phyloP scores from a whole-genome alignment of 1,140 invertebrate species.

The Harlomillsia oculata region DNA sequence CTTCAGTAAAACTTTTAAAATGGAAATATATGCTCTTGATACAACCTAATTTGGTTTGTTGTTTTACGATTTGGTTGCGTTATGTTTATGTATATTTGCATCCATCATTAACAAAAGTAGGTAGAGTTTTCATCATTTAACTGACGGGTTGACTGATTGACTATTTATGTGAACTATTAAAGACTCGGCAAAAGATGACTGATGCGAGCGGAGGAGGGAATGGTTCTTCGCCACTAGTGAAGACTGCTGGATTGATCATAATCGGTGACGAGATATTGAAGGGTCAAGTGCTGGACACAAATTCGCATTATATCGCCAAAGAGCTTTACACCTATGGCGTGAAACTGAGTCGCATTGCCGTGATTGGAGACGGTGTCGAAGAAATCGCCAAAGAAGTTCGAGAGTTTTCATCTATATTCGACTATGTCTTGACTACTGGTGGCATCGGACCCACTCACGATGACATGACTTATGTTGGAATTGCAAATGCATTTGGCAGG shows the following conservation, averaged over 20 bases:
- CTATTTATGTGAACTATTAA: slow-evolving; percentile 8
- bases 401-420: slow-evolving; percentile 51
- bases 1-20: too few species aligned
- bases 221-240: background rate
- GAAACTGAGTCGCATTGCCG: slow-evolving; percentile 57
- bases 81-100: too few species aligned
- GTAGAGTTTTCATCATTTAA: too few species aligned
- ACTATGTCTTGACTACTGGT: slow-evolving; percentile 64
- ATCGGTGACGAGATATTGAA: slow-evolving; percentile 81
- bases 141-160: background rate
- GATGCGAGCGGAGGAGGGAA: background rate
- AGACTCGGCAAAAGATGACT: slow-evolving; percentile 8
- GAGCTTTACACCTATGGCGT: slow-evolving; percentile 56
- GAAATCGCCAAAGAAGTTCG: slow-evolving; percentile 59
- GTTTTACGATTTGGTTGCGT: too few species aligned
- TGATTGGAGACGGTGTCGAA: slow-evolving; percentile 59
- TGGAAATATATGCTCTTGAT: too few species aligned
- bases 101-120: too few species aligned
- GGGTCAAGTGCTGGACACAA: slow-evolving; percentile 63
- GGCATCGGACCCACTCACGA: slow-evolving; percentile 78
- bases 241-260: slow-evolving; percentile 48
- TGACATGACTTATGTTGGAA: slow-evolving; percentile 69
- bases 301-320: slow-evolving; percentile 58
- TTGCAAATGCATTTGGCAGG: slow-evolving; percentile 61
- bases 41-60: too few species aligned